Evolutionary conservation across 2,797 vertebrate genomes (phyloP), one percentile per base, ranked within the genome.

Genomic region (Hypotaenidia philippensis): DNA sequence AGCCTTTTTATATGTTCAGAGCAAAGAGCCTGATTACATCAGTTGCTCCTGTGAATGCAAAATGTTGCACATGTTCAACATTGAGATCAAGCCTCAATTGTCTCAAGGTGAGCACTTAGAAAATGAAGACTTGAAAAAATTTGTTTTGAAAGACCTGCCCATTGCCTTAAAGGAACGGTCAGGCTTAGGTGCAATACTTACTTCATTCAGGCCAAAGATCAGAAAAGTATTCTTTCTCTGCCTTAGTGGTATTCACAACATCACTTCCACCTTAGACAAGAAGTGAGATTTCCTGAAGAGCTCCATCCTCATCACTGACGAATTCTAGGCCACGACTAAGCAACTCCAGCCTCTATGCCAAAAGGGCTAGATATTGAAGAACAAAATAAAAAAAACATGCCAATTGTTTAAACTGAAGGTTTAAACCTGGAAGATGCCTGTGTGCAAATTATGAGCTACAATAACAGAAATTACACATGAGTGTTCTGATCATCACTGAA

Each of bases 341-440:
- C 15, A 83, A 56, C n/a, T 56, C 36, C 31, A 60, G 13, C 19
- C 20, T 57, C 31, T 36, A 50, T 31, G 41, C 21, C 27, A 25
- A 45, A 84, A 60, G 11, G 7, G 4, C 3, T 38, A 38, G 4
- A 29, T n/a, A 10, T 1, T 29, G 17, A 32, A 45, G 20, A 31
- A 22, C 20, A 47, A 82, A 50, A 44, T n/a, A 27, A 6, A 1
- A 20, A 3, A 6, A 0, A 0, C 15, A 19, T 38, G 2, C 41
- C 41, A 32, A 5, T 65, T 74, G 4, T 34, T 81, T 52, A 40
- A 84, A 57, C 9, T 36, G 29, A 63, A 61, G 23, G 21, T 17
- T n/a, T n/a, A n/a, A n/a, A n/a, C 9, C 14, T 6, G 5, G 3
- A 47, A 66, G 38, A 52, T 29, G 20, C 4, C 26, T 34, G 18